Evolutionary conservation across 2,888 invertebrate genomes (phyloP).

Genomic region (Netelia fuscicornis): DNA sequence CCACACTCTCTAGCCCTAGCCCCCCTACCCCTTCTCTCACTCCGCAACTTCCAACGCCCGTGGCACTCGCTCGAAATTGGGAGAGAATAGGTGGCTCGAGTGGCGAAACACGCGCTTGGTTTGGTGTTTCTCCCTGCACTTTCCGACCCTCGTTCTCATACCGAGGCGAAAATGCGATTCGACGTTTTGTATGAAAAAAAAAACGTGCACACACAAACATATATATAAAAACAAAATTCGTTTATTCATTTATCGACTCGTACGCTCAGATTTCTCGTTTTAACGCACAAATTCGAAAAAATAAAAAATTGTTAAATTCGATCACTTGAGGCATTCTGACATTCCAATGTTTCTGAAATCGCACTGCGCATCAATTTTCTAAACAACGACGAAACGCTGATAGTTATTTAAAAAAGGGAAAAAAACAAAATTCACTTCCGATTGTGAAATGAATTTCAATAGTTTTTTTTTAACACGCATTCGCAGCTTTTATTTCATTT

Average conservation of each 20-base stretch:
- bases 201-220: too few species aligned
- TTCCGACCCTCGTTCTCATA: slow-evolving; percentile 33
- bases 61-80: slow-evolving; percentile 68
- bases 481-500: neutral
- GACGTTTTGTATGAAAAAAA: too few species aligned
- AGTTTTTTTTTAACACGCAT: neutral
- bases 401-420: too few species aligned
- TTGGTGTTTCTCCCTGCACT: slow-evolving; percentile 1
- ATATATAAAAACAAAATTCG: too few species aligned
- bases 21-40: neutral
- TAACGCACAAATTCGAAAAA: neutral
- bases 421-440: too few species aligned
- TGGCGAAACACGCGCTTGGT: slow-evolving; percentile 55
- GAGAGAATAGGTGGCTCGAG: slow-evolving; percentile 70
- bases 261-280: slow-evolving; percentile 9
- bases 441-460: neutral
- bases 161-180: neutral
- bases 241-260: slow-evolving; percentile 32
- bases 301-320: too few species aligned
- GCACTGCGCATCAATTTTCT: too few species aligned
- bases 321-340: too few species aligned
- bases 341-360: too few species aligned
- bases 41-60: slow-evolving; percentile 23
- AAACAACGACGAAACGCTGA: too few species aligned
- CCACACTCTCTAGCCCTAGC: neutral